phyloP scores from a whole-genome alignment of 2,888 invertebrate species.

The Muschampia plurimacula region DNA sequence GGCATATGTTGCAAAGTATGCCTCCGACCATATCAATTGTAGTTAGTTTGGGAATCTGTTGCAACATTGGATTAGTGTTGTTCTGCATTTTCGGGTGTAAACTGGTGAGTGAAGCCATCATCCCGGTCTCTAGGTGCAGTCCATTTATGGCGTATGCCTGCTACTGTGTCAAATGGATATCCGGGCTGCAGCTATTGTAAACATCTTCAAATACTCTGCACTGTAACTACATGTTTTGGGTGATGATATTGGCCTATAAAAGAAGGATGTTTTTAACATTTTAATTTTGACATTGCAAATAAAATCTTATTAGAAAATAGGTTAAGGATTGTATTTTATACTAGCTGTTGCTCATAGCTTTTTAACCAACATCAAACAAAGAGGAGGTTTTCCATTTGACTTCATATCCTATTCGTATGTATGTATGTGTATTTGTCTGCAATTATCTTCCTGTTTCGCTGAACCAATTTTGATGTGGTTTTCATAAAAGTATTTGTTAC shows the following conservation, averaged over 20 bases:
- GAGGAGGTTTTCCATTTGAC: too few relatives aligned
- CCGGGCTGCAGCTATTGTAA: constrained; percentile 62
- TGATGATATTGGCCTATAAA: constrained; percentile 59
- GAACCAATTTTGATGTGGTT: too few relatives aligned
- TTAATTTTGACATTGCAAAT: too few relatives aligned
- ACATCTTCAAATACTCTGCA: constrained; percentile 60
- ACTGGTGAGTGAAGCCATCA: constrained; percentile 61
- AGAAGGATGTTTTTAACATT: neutral
- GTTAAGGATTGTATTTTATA: neutral
- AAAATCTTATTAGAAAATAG: neutral
- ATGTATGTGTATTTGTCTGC: too few relatives aligned
- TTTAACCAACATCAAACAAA: too few relatives aligned
- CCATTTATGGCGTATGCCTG: constrained; percentile 66
- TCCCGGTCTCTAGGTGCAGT: constrained; percentile 64
- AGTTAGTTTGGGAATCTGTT: constrained; percentile 60
- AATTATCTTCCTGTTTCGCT: too few relatives aligned
- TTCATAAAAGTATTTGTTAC: too few relatives aligned
- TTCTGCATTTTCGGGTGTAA: constrained; percentile 42
- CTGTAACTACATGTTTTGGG: constrained; percentile 72
- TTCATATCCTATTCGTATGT: too few relatives aligned
- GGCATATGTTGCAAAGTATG: constrained; percentile 85
- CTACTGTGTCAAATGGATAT: constrained; percentile 65
- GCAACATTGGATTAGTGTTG: constrained; percentile 28
- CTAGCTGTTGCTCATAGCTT: too few relatives aligned
- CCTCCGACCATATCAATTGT: constrained; percentile 80